Evolutionary conservation across 2,797 vertebrate species (phyloP), one percentile per base, ranked within the genome.

Genomic region (Lepus oiostolus): DNA sequence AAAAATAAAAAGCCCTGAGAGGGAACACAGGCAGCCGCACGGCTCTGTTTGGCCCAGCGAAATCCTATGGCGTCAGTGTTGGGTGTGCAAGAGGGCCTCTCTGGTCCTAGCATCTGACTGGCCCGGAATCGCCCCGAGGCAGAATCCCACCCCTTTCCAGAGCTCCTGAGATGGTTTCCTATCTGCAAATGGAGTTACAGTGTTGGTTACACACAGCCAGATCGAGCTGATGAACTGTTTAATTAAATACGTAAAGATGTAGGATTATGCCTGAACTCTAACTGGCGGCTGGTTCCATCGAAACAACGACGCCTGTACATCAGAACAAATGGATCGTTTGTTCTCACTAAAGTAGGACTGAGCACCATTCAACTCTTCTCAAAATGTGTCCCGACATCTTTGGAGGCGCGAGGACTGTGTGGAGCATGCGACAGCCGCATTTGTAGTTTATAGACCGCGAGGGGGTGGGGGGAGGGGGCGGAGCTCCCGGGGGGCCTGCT

Each of bases 81-180:
- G 52, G 58, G 72, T 91, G 28, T 87, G 42, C 8, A 47, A 47
- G 42, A 17, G 19, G 54, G 54, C 54, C 4, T 58, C 54, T 58
- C 54, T 58, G 54, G 42, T 47, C 42, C 42, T 8, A 47, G 42
- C 83, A 68, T 32, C 77, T 95, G 77, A 62, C 10, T 72, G 38
- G 93, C 90, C 82, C 79, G 92, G 75, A 95, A 77, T 42, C 4
- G 80, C 52, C 7, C 0, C 5, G 94, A 89, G 86, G 96, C 42
- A 4, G 77, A 60, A 68, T 24, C 60, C 65, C 52, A 7, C 7
- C 19, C 10, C 19, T 67, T 82, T 9, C 32, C 50, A 60, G 21
- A 38, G n/a, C 26, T 38, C 22, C 0, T 1, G 17, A 26, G n/a
- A 80, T 30, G 38, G 79, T 26, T 77, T 68, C 42, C 71, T 75